phyloP scores from a whole-genome alignment of 2,797 vertebrate species.

The Gallinago solitaria region DNA sequence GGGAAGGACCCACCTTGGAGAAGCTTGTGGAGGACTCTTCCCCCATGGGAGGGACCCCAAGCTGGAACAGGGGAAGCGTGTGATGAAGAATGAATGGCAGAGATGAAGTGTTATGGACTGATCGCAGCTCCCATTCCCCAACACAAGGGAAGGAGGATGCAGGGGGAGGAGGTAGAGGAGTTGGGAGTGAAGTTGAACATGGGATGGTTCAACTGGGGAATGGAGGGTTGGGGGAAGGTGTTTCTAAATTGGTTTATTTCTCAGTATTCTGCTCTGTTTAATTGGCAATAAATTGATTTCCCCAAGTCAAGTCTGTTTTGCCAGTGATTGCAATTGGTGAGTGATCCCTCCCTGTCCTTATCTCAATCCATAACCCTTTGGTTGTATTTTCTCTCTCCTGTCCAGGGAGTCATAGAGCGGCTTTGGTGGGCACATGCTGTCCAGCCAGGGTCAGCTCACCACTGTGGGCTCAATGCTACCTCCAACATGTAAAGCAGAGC shows the following conservation, averaged over 20 bases:
- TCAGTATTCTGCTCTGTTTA: neutral
- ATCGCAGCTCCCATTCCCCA: fast-evolving
- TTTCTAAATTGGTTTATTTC: neutral
- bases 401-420: neutral
- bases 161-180: neutral
- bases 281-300: neutral
- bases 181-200: neutral
- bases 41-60: fast-evolving
- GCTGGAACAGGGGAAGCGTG: neutral
- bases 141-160: neutral
- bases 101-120: neutral
- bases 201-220: neutral
- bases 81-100: neutral
- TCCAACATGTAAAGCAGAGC: neutral
- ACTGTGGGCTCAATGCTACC: neutral
- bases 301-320: neutral
- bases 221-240: neutral
- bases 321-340: fast-evolving
- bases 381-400: neutral
- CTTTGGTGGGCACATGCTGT: neutral
- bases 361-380: fast-evolving
- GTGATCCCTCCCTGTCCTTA: neutral
- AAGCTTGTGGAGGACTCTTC: neutral
- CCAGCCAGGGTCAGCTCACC: neutral
- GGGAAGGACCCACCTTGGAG: neutral